Evolutionary conservation across 2,113 vertebrate species (phyloP).

Genomic region (Psilopogon haemacephalus): DNA sequence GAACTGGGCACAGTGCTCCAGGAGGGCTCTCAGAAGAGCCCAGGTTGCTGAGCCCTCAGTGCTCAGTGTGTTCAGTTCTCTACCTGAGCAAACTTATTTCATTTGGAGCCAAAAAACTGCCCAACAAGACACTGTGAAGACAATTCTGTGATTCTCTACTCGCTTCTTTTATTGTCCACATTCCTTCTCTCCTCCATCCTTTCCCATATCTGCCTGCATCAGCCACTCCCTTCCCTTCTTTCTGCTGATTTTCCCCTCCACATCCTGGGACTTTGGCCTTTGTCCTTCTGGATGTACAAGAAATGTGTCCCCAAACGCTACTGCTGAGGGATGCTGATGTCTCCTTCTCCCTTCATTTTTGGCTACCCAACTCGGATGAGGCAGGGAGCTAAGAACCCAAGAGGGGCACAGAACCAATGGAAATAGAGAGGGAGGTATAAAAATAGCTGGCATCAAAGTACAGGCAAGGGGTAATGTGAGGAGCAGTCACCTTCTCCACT

Average conservation of each 20-base stretch:
- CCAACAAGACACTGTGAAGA: no score
- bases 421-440: background rate
- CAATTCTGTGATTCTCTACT: no score
- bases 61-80: no score
- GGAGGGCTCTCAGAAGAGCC: no score
- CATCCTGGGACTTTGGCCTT: background rate
- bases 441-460: constrained; percentile 26
- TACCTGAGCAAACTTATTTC: no score
- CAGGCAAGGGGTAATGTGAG: constrained; percentile 42
- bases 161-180: background rate
- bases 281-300: background rate
- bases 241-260: background rate
- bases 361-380: background rate
- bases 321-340: background rate
- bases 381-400: constrained; percentile 1
- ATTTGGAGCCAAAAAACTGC: no score
- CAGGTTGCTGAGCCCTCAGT: no score
- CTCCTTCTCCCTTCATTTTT: background rate
- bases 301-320: background rate
- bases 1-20: no score
- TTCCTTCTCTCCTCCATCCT: background rate
- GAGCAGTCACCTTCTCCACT: constrained; percentile 25
- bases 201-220: background rate
- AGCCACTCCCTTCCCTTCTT: background rate
- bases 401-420: constrained; percentile 1